phyloP scores from a whole-genome alignment of 2,797 vertebrate genomes.

The Prunella strophiata region DNA sequence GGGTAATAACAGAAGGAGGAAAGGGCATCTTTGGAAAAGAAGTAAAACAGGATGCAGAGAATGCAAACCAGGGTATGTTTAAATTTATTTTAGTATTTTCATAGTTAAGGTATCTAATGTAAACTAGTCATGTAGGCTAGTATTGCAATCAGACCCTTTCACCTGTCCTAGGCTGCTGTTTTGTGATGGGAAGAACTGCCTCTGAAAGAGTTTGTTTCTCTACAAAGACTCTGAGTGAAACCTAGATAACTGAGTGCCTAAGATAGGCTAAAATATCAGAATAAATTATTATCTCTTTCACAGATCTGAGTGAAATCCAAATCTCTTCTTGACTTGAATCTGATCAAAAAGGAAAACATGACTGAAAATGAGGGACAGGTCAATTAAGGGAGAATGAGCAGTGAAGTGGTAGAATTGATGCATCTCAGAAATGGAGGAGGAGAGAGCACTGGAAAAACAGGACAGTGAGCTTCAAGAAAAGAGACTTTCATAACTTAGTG shows the following conservation, averaged over 20 bases:
- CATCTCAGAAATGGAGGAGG: not conserved
- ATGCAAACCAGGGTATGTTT: not conserved
- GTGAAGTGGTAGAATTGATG: not conserved
- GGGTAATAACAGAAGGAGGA: constrained; percentile 23
- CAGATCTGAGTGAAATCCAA: not conserved
- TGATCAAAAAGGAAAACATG: not conserved
- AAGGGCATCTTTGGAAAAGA: constrained; percentile 31
- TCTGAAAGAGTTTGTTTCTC: not conserved
- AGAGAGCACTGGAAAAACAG: not conserved
- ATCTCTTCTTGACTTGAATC: not conserved
- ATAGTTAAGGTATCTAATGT: not conserved
- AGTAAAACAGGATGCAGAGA: not conserved
- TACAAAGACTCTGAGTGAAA: not conserved
- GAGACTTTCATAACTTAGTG: not conserved
- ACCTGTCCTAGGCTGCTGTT: not conserved
- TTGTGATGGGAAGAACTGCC: not conserved
- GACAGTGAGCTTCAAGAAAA: not conserved
- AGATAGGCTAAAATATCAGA: not conserved
- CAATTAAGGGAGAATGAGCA: not conserved
- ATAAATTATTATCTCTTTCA: not conserved
- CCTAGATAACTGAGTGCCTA: not conserved
- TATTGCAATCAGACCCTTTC: not conserved
- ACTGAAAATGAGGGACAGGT: not conserved
- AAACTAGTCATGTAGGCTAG: not conserved
- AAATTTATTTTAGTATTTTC: not conserved